These are phyloP conservation scores for Lasioglossum marginatum DNA, from an alignment of 2,888 invertebrate genomes.

Conservation along the genomic window DNA sequence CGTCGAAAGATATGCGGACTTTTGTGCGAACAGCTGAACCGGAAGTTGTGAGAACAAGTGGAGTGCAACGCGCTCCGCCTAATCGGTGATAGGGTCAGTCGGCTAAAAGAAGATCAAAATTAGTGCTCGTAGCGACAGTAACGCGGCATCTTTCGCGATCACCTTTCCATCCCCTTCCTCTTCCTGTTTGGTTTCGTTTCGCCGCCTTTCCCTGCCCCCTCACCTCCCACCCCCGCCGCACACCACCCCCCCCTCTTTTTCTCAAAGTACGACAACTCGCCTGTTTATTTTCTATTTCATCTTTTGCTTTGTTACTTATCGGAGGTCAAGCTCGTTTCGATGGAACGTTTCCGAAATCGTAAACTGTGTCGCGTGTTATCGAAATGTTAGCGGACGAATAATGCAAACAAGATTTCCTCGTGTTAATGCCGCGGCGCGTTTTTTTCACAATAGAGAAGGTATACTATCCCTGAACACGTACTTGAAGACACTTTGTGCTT, in stretches of 20 bases:
- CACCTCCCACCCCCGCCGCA: not conserved
- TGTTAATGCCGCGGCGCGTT: slow-evolving; percentile 40
- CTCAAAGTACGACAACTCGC: not conserved
- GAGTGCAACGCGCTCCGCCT: slow-evolving; percentile 69
- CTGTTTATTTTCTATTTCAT: slow-evolving; percentile 21
- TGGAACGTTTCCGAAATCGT: not conserved
- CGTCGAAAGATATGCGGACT: slow-evolving; percentile 71
- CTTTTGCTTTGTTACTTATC: not conserved
- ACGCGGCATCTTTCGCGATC: slow-evolving; percentile 46
- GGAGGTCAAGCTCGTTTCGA: not conserved
- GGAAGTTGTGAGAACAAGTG: slow-evolving; percentile 72
- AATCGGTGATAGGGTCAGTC: slow-evolving; percentile 74
- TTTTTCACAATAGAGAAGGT: slow-evolving; percentile 33
- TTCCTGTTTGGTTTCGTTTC: slow-evolving; percentile 13
- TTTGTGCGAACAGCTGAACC: slow-evolving; percentile 73
- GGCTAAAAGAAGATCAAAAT: slow-evolving; percentile 56
- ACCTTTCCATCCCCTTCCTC: slow-evolving; percentile 17
- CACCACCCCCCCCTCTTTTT: not conserved
- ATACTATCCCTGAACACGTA: slow-evolving; percentile 17
- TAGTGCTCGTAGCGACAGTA: slow-evolving; percentile 38
- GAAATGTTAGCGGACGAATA: slow-evolving; percentile 29
- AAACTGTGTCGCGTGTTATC: slow-evolving; percentile 12
- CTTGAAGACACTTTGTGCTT: not conserved
- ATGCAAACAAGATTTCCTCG: slow-evolving; percentile 36
- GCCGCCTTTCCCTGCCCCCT: not conserved